Conservation (phyloP, 2,888 invertebrate species). For the Dasypolia templi region DNA sequence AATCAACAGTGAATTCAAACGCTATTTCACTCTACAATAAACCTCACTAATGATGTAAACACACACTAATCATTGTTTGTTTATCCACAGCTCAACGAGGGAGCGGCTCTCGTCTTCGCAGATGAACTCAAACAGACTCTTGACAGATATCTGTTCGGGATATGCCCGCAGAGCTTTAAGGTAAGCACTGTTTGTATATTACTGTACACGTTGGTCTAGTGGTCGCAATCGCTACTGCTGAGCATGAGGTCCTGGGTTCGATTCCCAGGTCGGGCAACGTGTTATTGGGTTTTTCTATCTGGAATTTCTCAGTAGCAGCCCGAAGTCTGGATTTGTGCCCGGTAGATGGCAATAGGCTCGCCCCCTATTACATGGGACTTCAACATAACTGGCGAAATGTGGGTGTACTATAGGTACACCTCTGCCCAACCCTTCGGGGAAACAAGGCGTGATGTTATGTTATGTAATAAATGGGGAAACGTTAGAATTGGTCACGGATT, state of each 20-base stretch:
- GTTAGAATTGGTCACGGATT: background rate
- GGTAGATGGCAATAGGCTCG: too few species aligned
- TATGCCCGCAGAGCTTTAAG: constrained; percentile 86
- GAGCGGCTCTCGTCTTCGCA: constrained; percentile 81
- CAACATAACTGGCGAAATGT: too few species aligned
- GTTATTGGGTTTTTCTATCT: too few species aligned
- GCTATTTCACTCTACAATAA: background rate
- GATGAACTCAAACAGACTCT: constrained; percentile 85
- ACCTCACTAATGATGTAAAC: background rate
- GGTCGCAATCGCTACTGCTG: too few species aligned
- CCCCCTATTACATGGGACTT: too few species aligned
- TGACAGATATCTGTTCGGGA: constrained; percentile 85
- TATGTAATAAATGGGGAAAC: background rate
- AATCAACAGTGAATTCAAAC: background rate
- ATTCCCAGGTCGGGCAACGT: too few species aligned
- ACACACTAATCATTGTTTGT: constrained; percentile 26
- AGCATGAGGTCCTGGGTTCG: too few species aligned
- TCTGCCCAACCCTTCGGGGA: too few species aligned
- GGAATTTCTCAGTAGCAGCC: too few species aligned
- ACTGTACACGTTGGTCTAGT: too few species aligned
- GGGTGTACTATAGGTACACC: too few species aligned
- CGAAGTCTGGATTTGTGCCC: too few species aligned
- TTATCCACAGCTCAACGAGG: constrained; percentile 72
- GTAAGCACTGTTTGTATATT: constrained; percentile 69
- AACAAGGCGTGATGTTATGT: background rate